Base-by-base conservation (phyloP, 2,888 invertebrate genomes). In the Volucella zonaria region DNA sequence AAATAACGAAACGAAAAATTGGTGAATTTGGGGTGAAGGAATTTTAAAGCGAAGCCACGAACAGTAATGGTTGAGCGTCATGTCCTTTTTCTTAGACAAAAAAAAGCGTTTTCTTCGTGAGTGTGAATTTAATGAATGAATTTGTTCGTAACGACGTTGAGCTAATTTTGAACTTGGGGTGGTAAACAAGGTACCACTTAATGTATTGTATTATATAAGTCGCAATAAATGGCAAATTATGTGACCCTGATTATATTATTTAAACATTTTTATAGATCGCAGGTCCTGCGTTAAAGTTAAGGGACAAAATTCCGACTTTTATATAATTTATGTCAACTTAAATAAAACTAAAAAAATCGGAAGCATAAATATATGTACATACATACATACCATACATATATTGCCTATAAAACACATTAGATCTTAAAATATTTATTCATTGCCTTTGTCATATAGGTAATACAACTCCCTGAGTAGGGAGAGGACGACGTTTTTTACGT, bases 91-190 rank as follows among this genome's bases (percentile, higher is more conserved):
- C 15, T 52, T 18, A 42, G 54, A 10, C 11, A 23, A 15, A 8
- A 45, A 14, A n/a, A 58, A 12, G 31, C 14, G 12, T 42, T 45
- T 47, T 23, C 18, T 51, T 68, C 61, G 62, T 64, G 59, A 59
- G 71, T 78, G 64, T 58, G 51, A 51, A 78, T 64, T 71, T 71
- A 78, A 78, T 78, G 71, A 78, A 71, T 71, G 78, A 71, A 58
- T 78, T 78, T 71, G 71, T 49, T 66, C 43, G 58, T n/a, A 51
- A 38, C 31, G 49, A 15, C 15, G 56, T 71, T 43, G 43, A 52
- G 71, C 78, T 78, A 78, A 78, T 78, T 78, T 66, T 56, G 45
- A 78, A 51, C 52, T 40, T 42, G 51, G 51, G 47, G 14, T 78
- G 58, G 49, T 18, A 62, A 47, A 11, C 47, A 38, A 40, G 54